Conservation (phyloP, 2,113 vertebrate species). For the Athene cunicularia region DNA sequence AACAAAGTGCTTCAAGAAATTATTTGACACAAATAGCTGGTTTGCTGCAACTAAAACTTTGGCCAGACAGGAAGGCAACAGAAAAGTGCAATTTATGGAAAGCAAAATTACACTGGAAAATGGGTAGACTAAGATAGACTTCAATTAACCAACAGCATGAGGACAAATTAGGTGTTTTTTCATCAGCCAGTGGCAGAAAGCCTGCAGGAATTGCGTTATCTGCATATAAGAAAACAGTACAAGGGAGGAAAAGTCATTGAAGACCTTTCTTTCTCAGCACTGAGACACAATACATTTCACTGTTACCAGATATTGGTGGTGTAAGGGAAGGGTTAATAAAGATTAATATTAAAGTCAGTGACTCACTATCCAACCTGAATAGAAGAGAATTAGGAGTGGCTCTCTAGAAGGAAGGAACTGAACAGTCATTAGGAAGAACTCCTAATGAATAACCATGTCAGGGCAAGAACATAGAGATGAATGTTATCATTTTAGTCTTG, state of each 20-base stretch:
- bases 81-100: not conserved
- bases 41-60: not conserved
- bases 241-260: not conserved
- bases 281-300: not conserved
- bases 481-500: not conserved
- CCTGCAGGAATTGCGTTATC: not conserved
- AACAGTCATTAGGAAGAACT: constrained; percentile 30
- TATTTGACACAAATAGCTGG: not conserved
- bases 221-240: not conserved
- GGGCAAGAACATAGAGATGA: not conserved
- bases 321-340: constrained; percentile 25
- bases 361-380: constrained; percentile 46
- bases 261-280: not conserved
- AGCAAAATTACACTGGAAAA: not conserved
- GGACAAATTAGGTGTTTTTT: not conserved
- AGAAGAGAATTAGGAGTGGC: constrained; percentile 47
- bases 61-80: not conserved
- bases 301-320: not conserved
- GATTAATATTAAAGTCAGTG: constrained; percentile 9
- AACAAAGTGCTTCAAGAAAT: not conserved
- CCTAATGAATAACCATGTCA: constrained; percentile 17
- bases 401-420: constrained; percentile 51
- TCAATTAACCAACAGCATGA: not conserved
- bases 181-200: not conserved
- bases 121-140: not conserved